Conservation (phyloP, 2,797 vertebrate species). For the Galago senegalensis region DNA sequence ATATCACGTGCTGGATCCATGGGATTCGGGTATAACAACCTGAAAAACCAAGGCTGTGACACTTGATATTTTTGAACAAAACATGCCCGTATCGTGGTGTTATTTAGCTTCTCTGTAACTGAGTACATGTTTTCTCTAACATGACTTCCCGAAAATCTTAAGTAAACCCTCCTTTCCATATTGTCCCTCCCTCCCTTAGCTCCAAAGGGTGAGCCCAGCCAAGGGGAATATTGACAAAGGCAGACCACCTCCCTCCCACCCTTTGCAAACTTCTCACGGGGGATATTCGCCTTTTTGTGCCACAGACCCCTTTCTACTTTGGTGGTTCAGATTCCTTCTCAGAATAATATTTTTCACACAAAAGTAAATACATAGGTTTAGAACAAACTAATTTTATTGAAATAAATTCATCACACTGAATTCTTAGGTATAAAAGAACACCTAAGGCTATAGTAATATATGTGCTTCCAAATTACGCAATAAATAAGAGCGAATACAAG, state of each 20-base stretch:
- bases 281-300: neutral
- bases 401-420: conserved; percentile 18
- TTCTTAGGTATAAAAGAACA: neutral
- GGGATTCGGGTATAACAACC: conserved; percentile 2
- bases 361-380: neutral
- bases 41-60: conserved; percentile 10
- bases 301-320: neutral
- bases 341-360: neutral
- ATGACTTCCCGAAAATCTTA: conserved; percentile 16
- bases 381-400: conserved; percentile 15
- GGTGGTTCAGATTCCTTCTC: neutral
- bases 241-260: neutral
- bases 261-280: neutral
- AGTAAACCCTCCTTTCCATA: neutral
- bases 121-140: neutral
- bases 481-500: neutral
- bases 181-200: neutral
- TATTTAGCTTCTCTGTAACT: conserved; percentile 40
- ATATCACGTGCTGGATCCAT: neutral
- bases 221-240: too few species aligned
- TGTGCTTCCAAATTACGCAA: neutral
- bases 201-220: neutral
- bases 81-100: neutral
- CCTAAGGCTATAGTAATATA: neutral
- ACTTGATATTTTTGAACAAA: conserved; percentile 33